Evolutionary conservation across 1,140 invertebrate species (phyloP).

Genomic region (Eulimnadia texana): DNA sequence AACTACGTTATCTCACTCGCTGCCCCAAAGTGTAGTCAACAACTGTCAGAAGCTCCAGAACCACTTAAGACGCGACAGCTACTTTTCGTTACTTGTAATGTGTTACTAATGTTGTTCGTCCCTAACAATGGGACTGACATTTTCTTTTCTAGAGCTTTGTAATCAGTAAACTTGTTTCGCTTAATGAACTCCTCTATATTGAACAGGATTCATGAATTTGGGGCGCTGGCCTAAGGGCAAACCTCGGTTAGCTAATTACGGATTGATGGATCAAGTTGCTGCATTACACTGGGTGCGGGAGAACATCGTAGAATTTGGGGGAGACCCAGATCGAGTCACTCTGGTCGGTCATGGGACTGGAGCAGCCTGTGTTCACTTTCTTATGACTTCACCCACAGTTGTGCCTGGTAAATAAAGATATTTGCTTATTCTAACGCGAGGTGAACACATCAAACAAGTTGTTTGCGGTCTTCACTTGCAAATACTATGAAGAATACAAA

Average conservation of each 20-base stretch:
- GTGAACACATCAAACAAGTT: too few relatives aligned
- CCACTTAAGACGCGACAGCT: too few relatives aligned
- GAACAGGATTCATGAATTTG: conserved; percentile 63
- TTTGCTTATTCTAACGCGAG: too few relatives aligned
- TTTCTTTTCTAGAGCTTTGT: too few relatives aligned
- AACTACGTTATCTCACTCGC: too few relatives aligned
- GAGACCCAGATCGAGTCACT: conserved; percentile 76
- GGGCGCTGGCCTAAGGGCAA: conserved; percentile 61
- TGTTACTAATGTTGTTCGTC: too few relatives aligned
- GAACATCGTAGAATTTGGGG: conserved; percentile 70
- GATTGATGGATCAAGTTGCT: conserved; percentile 87
- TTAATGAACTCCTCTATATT: conserved; percentile 28
- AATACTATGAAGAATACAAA: too few relatives aligned
- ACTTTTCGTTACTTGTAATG: too few relatives aligned
- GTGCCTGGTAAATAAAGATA: conserved; percentile 48
- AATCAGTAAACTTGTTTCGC: too few relatives aligned
- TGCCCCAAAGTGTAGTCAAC: too few relatives aligned
- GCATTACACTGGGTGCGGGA: conserved; percentile 31
- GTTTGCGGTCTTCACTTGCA: neutral
- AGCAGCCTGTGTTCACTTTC: conserved; percentile 85
- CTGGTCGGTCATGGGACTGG: conserved; percentile 86
- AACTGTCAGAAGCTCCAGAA: too few relatives aligned
- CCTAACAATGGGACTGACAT: too few relatives aligned
- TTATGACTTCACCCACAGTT: conserved; percentile 85
- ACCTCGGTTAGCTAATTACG: conserved; percentile 79